phyloP scores from a whole-genome alignment of 2,888 invertebrate genomes.

The Drymonia ruficornis region DNA sequence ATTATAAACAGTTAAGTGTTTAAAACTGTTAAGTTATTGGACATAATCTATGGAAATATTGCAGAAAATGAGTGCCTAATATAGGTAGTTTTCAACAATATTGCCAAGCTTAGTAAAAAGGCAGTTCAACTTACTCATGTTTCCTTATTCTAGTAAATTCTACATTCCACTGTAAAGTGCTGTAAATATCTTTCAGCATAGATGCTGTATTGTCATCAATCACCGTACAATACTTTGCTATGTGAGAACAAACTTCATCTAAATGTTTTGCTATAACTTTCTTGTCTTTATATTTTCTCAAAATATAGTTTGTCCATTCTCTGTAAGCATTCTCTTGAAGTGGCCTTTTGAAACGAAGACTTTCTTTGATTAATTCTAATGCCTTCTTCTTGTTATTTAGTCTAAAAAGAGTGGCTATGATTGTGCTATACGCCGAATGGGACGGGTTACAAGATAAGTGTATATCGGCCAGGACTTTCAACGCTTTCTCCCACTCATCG shows the following conservation, averaged over 20 bases:
- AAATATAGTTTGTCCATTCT: constrained; percentile 80
- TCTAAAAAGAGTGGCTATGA: constrained; percentile 85
- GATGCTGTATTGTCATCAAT: constrained; percentile 56
- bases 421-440: constrained; percentile 74
- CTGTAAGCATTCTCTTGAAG: constrained; percentile 77
- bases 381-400: constrained; percentile 84
- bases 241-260: constrained; percentile 84
- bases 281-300: constrained; percentile 64
- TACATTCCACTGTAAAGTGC: constrained; percentile 58
- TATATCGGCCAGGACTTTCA: constrained; percentile 86
- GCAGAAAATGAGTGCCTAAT: not conserved
- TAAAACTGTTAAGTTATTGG: too few relatives aligned
- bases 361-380: constrained; percentile 85
- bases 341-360: constrained; percentile 69
- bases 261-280: constrained; percentile 66
- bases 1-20: too few relatives aligned
- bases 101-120: too few relatives aligned
- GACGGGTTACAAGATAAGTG: constrained; percentile 76
- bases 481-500: constrained; percentile 86
- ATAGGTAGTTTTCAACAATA: too few relatives aligned
- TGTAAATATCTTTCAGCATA: constrained; percentile 56
- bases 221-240: constrained; percentile 74
- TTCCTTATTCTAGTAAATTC: constrained; percentile 58
- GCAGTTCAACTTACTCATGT: constrained; percentile 54
- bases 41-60: too few relatives aligned